These are phyloP conservation scores for Microcebus lehilahytsara DNA, from an alignment of 2,113 vertebrate species.

Conservation along the genomic window DNA sequence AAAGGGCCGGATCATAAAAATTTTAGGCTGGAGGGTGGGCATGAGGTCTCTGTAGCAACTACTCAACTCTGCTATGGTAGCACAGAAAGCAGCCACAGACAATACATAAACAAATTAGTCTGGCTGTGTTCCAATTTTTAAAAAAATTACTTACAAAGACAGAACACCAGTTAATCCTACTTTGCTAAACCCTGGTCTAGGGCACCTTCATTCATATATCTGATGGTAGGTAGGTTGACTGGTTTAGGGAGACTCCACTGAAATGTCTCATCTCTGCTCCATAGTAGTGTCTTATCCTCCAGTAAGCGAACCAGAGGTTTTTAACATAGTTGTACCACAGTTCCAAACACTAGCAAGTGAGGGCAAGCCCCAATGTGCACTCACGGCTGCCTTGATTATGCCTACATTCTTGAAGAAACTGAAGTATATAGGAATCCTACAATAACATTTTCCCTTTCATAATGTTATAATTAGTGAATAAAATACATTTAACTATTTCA, in stretches of 20 bases:
- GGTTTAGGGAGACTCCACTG: neutral
- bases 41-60: neutral
- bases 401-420: neutral
- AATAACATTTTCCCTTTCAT: neutral
- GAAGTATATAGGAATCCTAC: neutral
- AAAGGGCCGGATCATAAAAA: neutral
- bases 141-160: neutral
- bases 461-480: neutral
- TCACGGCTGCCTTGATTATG: neutral
- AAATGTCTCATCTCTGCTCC: neutral
- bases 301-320: neutral
- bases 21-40: neutral
- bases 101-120: neutral
- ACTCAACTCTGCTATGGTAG: neutral
- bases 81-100: neutral
- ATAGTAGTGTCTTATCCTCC: neutral
- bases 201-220: neutral
- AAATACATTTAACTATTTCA: neutral
- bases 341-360: neutral
- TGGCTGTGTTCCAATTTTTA: neutral
- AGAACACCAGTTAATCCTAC: neutral
- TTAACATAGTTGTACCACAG: neutral
- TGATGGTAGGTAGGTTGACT: neutral
- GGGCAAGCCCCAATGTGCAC: neutral
- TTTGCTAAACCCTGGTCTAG: neutral